phyloP scores from a whole-genome alignment of 1,140 invertebrate genomes.

The Bombyx mandarina region DNA sequence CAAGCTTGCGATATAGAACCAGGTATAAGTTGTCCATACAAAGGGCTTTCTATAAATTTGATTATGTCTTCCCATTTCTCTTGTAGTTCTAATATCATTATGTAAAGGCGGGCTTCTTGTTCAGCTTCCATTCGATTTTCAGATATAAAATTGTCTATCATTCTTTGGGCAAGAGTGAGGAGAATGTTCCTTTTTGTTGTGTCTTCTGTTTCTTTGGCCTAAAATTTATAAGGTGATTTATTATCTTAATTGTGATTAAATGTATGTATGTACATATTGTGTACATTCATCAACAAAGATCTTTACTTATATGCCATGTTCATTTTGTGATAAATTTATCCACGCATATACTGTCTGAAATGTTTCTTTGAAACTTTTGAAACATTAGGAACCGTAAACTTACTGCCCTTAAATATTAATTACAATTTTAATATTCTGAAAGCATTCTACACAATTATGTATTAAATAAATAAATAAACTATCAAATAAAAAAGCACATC shows the following conservation, averaged over 20 bases:
- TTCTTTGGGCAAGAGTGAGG: slow-evolving; percentile 87
- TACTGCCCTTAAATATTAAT: no score
- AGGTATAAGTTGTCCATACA: slow-evolving; percentile 76
- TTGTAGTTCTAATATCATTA: slow-evolving; percentile 91
- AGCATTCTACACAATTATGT: no score
- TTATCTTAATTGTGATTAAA: background rate
- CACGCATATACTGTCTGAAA: no score
- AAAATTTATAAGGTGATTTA: slow-evolving; percentile 11
- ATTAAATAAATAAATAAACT: no score
- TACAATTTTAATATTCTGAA: no score
- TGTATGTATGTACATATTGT: no score
- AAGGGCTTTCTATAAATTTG: slow-evolving; percentile 81
- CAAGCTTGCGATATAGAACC: slow-evolving; percentile 77
- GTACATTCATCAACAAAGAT: no score
- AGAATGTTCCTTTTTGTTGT: slow-evolving; percentile 75
- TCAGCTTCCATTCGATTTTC: slow-evolving; percentile 94
- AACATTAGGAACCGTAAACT: no score
- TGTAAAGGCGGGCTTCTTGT: slow-evolving; percentile 92
- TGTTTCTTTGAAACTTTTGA: no score
- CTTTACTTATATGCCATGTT: no score
- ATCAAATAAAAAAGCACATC: no score
- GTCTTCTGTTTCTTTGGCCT: slow-evolving; percentile 63
- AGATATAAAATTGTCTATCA: slow-evolving; percentile 89
- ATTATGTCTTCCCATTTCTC: slow-evolving; percentile 87
- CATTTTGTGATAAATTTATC: no score